A percentile compares a stretch with the other conserved stretches of the same genome.
Conservation (phyloP, 1,140 invertebrate species). For the Saccostrea echinata region DNA sequence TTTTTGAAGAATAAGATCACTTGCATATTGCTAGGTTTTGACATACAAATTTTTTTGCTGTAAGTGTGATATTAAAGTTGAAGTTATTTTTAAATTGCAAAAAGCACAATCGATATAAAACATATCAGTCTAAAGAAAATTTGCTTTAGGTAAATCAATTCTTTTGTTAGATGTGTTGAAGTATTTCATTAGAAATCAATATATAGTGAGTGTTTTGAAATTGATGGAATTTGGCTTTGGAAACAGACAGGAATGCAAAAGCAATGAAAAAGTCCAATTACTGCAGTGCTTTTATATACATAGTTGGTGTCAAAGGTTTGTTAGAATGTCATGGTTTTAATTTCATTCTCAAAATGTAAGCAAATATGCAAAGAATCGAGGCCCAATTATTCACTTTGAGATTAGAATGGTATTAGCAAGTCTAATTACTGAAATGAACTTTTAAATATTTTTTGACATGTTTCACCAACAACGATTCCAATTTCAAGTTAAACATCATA, state of each 20-base stretch:
- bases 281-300: too few species aligned
- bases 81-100: background rate
- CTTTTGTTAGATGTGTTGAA: background rate
- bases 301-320: background rate
- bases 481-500: slow-evolving; percentile 27
- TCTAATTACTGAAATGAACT: slow-evolving; percentile 10
- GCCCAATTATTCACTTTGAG: background rate
- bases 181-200: background rate
- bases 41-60: background rate
- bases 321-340: background rate
- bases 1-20: background rate
- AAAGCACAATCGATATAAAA: background rate
- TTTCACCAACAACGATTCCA: slow-evolving; percentile 19
- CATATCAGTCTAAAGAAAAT: background rate
- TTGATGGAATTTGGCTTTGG: too few species aligned
- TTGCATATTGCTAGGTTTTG: background rate
- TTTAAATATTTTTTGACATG: slow-evolving; percentile 29
- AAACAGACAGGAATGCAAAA: too few species aligned
- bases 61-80: background rate
- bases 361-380: slow-evolving; percentile 6
- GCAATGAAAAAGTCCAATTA: too few species aligned
- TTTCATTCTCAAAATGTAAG: background rate
- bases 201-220: too few species aligned
- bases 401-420: slow-evolving; percentile 1
- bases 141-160: background rate